These are phyloP conservation scores for Agrochola lota DNA, from an alignment of 2,888 invertebrate species.

Conservation along the genomic window DNA sequence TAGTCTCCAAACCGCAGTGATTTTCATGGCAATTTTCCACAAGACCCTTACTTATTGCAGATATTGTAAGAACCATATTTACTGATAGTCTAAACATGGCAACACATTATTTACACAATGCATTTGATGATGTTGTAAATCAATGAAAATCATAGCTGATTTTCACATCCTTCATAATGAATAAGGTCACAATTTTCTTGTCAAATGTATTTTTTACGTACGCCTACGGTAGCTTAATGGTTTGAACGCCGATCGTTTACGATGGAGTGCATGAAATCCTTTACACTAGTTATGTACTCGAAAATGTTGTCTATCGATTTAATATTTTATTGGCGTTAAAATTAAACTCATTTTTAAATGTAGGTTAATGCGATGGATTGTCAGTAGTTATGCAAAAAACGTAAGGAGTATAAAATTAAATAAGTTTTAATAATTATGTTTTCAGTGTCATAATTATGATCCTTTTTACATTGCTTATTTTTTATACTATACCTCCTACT, in stretches of 20 bases:
- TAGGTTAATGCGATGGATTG: slow-evolving; percentile 3
- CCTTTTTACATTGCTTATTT: neutral
- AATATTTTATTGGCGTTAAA: slow-evolving; percentile 2
- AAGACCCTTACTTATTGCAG: neutral
- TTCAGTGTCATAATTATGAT: neutral
- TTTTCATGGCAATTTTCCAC: neutral
- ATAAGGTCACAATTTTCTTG: neutral
- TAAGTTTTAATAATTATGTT: neutral
- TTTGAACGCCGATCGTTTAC: neutral
- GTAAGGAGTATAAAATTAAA: neutral
- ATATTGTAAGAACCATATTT: neutral
- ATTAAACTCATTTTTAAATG: slow-evolving; percentile 16
- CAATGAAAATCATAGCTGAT: neutral
- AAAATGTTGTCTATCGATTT: slow-evolving; percentile 4
- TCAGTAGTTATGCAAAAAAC: neutral
- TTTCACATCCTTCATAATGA: neutral
- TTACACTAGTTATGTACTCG: neutral
- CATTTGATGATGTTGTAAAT: neutral
- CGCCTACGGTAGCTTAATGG: neutral
- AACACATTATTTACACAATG: neutral
- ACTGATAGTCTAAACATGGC: neutral
- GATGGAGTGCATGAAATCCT: neutral
- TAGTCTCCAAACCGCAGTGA: neutral
- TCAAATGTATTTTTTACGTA: neutral
- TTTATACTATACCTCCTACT: neutral